phyloP scores from a whole-genome alignment of 2,888 invertebrate species.

The Allolobophora icterica region DNA sequence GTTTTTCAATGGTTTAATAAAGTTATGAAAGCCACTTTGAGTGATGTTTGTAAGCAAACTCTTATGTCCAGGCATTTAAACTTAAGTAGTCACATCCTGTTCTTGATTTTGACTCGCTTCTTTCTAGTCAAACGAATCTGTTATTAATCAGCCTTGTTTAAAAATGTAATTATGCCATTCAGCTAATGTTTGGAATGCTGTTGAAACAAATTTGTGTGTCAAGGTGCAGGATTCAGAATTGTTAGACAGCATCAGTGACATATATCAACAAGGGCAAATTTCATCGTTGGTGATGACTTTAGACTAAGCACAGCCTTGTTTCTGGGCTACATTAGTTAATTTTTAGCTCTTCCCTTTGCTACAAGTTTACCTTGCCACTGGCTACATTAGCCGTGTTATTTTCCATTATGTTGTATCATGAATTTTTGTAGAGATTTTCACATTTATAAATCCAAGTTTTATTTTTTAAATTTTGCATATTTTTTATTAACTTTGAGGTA shows the following conservation, averaged over 20 bases:
- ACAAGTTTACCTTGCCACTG: no score
- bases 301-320: no score
- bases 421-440: background rate
- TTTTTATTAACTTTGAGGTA: background rate
- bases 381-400: no score
- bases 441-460: background rate
- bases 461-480: background rate
- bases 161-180: no score
- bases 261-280: no score
- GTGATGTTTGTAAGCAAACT: no score
- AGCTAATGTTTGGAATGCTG: background rate
- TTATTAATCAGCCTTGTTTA: no score
- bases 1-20: constrained; percentile 18
- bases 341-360: no score
- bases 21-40: background rate
- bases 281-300: no score
- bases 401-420: background rate
- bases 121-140: no score
- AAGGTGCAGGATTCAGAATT: background rate
- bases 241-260: no score
- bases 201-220: background rate
- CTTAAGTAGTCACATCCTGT: background rate
- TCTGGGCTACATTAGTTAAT: no score
- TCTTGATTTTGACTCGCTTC: background rate
- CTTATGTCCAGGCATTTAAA: background rate